Percentiles rank a stretch among this genome's conserved stretches.
Evolutionary conservation across 2,797 vertebrate genomes (phyloP).

Genomic region (Myotis daubentonii): DNA sequence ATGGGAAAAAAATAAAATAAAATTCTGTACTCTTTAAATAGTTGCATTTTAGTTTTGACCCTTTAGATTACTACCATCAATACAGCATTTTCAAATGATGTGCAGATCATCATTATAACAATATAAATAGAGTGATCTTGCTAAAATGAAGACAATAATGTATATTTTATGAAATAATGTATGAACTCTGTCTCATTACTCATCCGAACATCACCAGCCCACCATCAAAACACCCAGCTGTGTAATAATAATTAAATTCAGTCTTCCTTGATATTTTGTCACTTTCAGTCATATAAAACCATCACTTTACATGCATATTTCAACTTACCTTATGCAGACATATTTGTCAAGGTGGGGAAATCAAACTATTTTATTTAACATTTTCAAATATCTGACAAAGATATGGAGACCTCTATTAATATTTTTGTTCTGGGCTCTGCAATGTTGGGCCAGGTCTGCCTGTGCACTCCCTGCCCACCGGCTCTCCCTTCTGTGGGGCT

Average conservation of each 20-base stretch:
- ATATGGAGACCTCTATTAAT: not conserved
- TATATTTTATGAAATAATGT: not conserved
- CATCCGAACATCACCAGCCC: not conserved
- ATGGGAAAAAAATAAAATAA: constrained; percentile 26
- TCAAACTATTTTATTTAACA: not conserved
- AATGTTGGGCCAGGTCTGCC: not conserved
- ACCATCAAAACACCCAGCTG: not conserved
- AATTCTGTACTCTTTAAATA: not conserved
- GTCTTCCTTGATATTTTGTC: not conserved
- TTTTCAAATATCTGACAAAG: not conserved
- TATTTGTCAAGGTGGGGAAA: not conserved
- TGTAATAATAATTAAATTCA: not conserved
- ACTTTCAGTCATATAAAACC: not conserved
- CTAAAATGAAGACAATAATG: constrained; percentile 29
- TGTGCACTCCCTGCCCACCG: not conserved
- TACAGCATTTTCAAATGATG: not conserved
- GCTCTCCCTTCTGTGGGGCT: too few relatives aligned
- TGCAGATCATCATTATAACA: constrained; percentile 29
- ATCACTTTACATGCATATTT: not conserved
- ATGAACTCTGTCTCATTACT: constrained; percentile 5
- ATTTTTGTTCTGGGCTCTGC: not conserved
- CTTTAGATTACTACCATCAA: not conserved
- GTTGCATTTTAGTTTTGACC: constrained; percentile 31
- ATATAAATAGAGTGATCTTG: not conserved
- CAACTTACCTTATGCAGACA: not conserved